Percentiles rank a stretch among this genome's conserved stretches.
phyloP scores from a whole-genome alignment of 2,888 invertebrate genomes.

The Eupithecia abbreviata region DNA sequence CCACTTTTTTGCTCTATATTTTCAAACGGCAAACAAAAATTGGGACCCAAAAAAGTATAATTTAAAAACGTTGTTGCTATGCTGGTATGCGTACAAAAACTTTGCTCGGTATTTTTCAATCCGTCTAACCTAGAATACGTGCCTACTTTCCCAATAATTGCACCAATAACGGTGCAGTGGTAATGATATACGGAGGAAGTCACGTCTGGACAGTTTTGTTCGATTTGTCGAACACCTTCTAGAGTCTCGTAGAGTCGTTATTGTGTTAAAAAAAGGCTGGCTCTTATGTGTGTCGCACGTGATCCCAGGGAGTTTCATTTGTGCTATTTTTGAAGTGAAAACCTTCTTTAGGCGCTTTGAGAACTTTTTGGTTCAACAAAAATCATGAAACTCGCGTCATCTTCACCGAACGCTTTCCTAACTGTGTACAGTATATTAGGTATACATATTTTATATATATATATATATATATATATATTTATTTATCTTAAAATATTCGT shows the following conservation, averaged over 20 bases:
- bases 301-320: not conserved
- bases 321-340: too few species aligned
- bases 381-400: too few species aligned
- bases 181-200: conserved; percentile 51
- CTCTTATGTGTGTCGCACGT: not conserved
- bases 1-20: not conserved
- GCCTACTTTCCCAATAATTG: conserved; percentile 55
- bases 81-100: not conserved
- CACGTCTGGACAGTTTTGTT: conserved; percentile 52
- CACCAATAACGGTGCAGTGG: conserved; percentile 41
- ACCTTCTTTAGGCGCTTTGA: too few species aligned
- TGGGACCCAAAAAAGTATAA: not conserved
- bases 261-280: conserved; percentile 7
- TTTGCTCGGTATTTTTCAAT: not conserved
- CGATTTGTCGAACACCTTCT: conserved; percentile 34
- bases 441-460: too few species aligned
- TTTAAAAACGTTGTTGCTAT: not conserved
- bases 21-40: not conserved
- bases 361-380: too few species aligned
- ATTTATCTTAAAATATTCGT: too few species aligned
- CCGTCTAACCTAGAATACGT: conserved; percentile 27
- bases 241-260: not conserved
- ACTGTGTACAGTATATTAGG: too few species aligned
- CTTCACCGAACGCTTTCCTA: too few species aligned
- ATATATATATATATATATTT: too few species aligned